Percentiles rank a stretch among this genome's conserved stretches.
Evolutionary conservation across 2,113 vertebrate genomes (phyloP).

Genomic region (Hemiscyllium ocellatum): DNA sequence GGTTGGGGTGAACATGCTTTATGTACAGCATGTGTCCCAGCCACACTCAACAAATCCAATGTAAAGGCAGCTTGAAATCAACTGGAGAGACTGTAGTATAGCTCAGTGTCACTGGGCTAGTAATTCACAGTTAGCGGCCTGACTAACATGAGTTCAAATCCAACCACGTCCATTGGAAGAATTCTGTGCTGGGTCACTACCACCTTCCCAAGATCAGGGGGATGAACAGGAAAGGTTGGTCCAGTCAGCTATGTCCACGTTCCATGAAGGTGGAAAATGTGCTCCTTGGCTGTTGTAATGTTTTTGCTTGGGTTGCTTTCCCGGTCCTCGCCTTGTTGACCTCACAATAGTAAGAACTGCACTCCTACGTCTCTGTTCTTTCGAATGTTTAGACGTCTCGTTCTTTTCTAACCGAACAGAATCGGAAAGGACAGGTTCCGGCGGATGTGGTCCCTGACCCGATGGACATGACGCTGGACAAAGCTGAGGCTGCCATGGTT

Average conservation of each 20-base stretch:
- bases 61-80: neutral
- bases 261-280: neutral
- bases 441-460: slow-evolving; percentile 82
- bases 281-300: neutral
- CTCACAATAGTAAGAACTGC: neutral
- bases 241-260: neutral
- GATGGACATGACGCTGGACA: slow-evolving; percentile 88
- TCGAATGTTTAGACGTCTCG: neutral
- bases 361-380: neutral
- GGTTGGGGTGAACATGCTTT: no score
- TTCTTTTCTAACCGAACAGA: slow-evolving; percentile 54
- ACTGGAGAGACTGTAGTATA: no score
- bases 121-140: no score
- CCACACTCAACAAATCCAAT: neutral
- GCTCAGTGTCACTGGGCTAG: no score
- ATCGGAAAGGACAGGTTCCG: slow-evolving; percentile 77
- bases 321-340: neutral
- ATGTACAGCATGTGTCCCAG: no score
- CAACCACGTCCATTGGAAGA: no score
- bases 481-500: slow-evolving; percentile 77
- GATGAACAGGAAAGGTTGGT: neutral
- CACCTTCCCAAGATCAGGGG: neutral
- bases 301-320: neutral
- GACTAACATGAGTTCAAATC: no score
- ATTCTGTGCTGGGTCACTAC: neutral